Base-by-base conservation (phyloP, 2,888 invertebrate genomes). In the Ennomos quercinarius region DNA sequence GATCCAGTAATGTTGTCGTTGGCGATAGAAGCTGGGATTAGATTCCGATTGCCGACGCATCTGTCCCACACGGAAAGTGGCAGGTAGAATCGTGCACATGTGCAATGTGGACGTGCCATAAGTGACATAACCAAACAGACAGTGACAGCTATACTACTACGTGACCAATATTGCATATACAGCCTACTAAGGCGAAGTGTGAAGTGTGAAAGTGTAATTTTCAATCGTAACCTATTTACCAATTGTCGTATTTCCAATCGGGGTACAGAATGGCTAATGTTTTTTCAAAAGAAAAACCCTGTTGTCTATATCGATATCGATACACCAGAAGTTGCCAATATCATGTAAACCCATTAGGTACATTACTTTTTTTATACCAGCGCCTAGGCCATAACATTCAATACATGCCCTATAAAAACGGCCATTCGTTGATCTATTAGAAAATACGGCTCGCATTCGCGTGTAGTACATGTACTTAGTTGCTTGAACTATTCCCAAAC, bases 31-130 rank as follows among this genome's bases (percentile, higher is more conserved):
- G 78, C 77, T 70, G 74, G 81, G 84, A 88, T 87, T 86, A 83
- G 84, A 85, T 87, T 89, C 79, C 81, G 77, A 83, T 83, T 81
- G 85, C 81, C 81, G 80, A 77, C 80, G 80, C 83, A 82, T 82
- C 78, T 83, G 83, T 76, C 77, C 78, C 27, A 27, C 27, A 27
- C 27, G 27, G 27, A 27, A 27, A 5, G 27, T 27, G 27, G 27
- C 27, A 27, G 74, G 78, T 81, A 80, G 76, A 78, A 74, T 82
- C 82, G 83, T 83, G 83, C 78, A 52, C 12, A 13, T 9, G 8
- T 36, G 41, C 12, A 51, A 3, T 64, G 52, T 58, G 58, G 36
- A 79, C 77, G 65, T 70, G 52, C 55, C 56, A 59, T 75, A 73
- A 72, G 68, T 73, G 74, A 1, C 17, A 17, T 17, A 27, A 27